Base-by-base conservation (phyloP, 2,888 invertebrate genomes). In the Pseudococcus longispinus region DNA sequence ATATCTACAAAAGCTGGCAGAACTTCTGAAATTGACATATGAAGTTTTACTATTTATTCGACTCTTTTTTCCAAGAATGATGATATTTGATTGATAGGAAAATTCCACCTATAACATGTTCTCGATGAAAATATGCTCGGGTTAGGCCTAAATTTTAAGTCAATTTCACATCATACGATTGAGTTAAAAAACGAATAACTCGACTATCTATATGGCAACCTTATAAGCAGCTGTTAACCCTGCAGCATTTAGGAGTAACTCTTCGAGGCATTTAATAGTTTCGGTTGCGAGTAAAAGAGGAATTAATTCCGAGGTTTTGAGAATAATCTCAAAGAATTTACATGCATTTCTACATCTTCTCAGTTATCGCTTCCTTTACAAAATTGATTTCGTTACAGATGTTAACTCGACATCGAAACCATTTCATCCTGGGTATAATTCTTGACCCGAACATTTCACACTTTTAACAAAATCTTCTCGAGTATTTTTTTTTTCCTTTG, bases 21-120 rank as follows among this genome's bases (percentile, higher is more conserved):
- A 77, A 77, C 37, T 77, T 77, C 37, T 77, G 32, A 15, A 77
- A 77, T 77, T 37, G 77, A 77, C 77, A 77, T 37, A 77, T 77
- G 18, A 37, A 77, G 18, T 77, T 77, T 55, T 55, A 55, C 77
- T 0, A 37, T 5, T 15, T 77, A 37, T 77, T 77, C 1, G 65
- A 26, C 26, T 65, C 26, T 65, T 26, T 65, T 26, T 26, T 26
- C 13, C 65, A 11, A 65, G 9, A 65, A 65, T 11, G 44, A 13
- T 1, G 44, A 13, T 46, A 46, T 8, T 26, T 26, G 5, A 37
- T 37, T 13, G 26, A 26, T 65, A 26, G n/a, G 11, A 37, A 37
- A 80, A 80, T 80, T 20, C n/a, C 42, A 26, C 83, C 83, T 44
- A 82, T 1, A 44, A 44, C 32, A 20, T 44, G 23, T 82, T 82